Base-by-base conservation (phyloP, 1,140 invertebrate species). In the Neoseiulus cucumeris region DNA sequence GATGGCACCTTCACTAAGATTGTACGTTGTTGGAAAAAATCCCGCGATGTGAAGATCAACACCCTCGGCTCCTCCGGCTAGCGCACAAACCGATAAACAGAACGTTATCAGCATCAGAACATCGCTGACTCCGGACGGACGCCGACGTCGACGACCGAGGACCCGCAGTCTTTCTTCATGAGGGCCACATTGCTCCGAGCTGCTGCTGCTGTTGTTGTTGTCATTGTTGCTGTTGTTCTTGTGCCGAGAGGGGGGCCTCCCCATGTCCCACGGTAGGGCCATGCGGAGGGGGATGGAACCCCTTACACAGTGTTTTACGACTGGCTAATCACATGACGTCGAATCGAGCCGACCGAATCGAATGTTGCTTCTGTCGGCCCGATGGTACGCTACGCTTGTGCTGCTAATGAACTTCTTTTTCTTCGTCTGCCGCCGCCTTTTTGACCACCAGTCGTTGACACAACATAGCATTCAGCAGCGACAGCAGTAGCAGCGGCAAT, bases 1-100 rank as follows among this genome's bases (percentile, higher is more conserved):
- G 75, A 84, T 71, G n/a, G 76, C 70, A 73, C 77, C 70, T 66
- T 74, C 66, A 75, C 79, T 64, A 20, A 88, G 85, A 51, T 86
- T 85, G 70, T 80, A 82, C 33, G 84, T 84, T 72, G 86, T 87
- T 0, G 89, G 89, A 72, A 93, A 91, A 77, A 93, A 91, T 14
- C 89, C 89, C 0, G 89, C 89, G 69, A 91, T 89, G 76, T 91
- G 68, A 20, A 72, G 29, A 44, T 42, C 64, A 6, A 65, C 64
- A 33, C 51, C 51, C 22, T 59, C 25, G 14, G 51, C 51, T 29
- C 51, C 17, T 33, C 25, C 25, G 25, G 33, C 51, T 17, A 25
- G 33, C 33, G 22, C 25, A 59, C 14, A 59, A 17, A 59, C 33
- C 51, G 51, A 25, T 59, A 59, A 59, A 25, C 14, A 59, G 17